Percentiles rank a stretch among this genome's conserved stretches.
These are phyloP conservation scores for Grapholita molesta DNA, from an alignment of 1,140 invertebrate species.

Conservation along the genomic window DNA sequence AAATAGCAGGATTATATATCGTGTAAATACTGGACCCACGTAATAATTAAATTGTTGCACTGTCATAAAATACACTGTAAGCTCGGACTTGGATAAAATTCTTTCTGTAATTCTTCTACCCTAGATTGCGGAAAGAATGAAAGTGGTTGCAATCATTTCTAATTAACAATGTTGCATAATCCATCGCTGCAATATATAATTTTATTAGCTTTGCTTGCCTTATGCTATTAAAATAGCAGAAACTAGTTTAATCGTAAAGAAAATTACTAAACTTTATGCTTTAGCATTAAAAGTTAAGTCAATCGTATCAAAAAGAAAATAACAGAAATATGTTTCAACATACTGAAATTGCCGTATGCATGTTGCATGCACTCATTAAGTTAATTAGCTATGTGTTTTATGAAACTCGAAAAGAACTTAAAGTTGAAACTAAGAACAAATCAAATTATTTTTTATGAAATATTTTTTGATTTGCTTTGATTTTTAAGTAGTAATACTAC, in stretches of 20 bases:
- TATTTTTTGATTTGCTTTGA: too few species aligned
- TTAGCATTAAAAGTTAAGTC: neutral
- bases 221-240: neutral
- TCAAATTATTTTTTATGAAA: too few species aligned
- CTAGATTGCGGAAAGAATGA: neutral
- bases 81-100: neutral
- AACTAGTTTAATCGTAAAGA: neutral
- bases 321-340: too few species aligned
- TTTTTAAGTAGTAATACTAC: too few species aligned
- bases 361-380: too few species aligned
- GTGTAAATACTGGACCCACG: neutral
- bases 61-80: neutral
- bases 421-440: too few species aligned
- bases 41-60: neutral
- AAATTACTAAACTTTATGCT: neutral
- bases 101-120: neutral
- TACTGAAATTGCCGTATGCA: too few species aligned
- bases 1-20: too few species aligned
- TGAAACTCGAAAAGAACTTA: too few species aligned
- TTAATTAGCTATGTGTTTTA: too few species aligned
- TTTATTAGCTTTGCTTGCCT: neutral
- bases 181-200: neutral
- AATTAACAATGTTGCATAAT: neutral
- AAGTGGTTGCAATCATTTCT: neutral
- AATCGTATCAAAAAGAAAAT: too few species aligned